Percentiles rank a stretch among this genome's conserved stretches.
Evolutionary conservation across 1,140 invertebrate species (phyloP).

Genomic region (Temnothorax nylanderi): DNA sequence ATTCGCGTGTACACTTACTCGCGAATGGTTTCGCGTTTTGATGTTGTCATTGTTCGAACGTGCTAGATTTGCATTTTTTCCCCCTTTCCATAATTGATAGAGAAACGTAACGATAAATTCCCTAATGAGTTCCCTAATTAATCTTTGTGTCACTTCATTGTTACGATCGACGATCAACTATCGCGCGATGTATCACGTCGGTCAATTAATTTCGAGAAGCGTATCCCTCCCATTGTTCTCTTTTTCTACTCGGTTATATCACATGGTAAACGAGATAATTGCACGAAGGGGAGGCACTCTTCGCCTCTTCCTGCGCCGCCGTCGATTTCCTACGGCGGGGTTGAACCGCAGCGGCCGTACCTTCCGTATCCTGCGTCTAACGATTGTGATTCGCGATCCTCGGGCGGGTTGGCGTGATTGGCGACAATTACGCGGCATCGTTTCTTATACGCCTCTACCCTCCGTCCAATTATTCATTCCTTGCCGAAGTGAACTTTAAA

Average conservation of each 20-base stretch:
- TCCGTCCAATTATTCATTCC: constrained; percentile 82
- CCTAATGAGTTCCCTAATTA: constrained; percentile 60
- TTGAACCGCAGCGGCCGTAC: constrained; percentile 28
- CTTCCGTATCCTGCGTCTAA: constrained; percentile 51
- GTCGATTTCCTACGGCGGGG: constrained; percentile 19
- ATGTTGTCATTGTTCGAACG: background rate
- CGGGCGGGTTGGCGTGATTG: constrained; percentile 76
- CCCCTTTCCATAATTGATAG: background rate
- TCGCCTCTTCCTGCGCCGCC: background rate
- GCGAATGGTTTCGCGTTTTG: background rate
- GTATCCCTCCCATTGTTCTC: constrained; percentile 21
- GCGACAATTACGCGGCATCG: constrained; percentile 75
- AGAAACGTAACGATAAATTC: background rate
- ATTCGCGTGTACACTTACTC: background rate
- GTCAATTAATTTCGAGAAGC: constrained; percentile 68
- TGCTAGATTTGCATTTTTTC: background rate
- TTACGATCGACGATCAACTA: background rate
- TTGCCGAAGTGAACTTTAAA: constrained; percentile 81
- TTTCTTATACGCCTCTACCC: constrained; percentile 58
- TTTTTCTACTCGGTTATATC: constrained; percentile 66
- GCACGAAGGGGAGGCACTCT: constrained; percentile 28
- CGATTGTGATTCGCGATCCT: constrained; percentile 64
- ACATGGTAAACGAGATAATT: constrained; percentile 69
- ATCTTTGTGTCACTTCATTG: constrained; percentile 34
- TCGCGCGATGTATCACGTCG: constrained; percentile 1